Conservation (phyloP, 2,113 vertebrate genomes). For the Gymnobelideus leadbeateri region DNA sequence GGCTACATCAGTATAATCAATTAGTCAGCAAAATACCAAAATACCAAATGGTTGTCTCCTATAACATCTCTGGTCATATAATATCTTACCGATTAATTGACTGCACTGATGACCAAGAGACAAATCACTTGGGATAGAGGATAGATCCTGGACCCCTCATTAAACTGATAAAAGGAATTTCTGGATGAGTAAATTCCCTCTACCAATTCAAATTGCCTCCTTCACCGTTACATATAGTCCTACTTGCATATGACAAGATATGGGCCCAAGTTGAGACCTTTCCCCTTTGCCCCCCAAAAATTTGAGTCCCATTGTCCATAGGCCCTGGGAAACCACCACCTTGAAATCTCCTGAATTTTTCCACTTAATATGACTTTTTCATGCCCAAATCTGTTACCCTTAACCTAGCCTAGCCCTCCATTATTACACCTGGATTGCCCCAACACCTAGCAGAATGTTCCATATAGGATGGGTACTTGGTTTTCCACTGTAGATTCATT, state of each 20-base stretch:
- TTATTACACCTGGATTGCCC: too few species aligned
- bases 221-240: neutral
- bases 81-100: neutral
- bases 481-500: too few species aligned
- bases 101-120: neutral
- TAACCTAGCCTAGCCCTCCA: too few species aligned
- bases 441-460: too few species aligned
- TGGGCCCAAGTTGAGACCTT: too few species aligned
- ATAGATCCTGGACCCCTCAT: neutral
- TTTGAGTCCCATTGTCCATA: too few species aligned
- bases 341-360: too few species aligned
- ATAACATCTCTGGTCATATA: neutral
- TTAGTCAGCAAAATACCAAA: neutral
- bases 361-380: too few species aligned
- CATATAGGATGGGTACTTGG: too few species aligned
- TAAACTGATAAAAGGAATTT: neutral
- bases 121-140: neutral
- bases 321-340: too few species aligned
- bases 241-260: neutral
- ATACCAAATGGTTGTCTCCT: neutral
- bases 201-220: neutral
- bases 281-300: too few species aligned
- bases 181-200: neutral
- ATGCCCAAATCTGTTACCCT: too few species aligned
- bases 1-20: neutral